Conservation (phyloP, 1,140 invertebrate genomes). For the Calliopsis andreniformis region DNA sequence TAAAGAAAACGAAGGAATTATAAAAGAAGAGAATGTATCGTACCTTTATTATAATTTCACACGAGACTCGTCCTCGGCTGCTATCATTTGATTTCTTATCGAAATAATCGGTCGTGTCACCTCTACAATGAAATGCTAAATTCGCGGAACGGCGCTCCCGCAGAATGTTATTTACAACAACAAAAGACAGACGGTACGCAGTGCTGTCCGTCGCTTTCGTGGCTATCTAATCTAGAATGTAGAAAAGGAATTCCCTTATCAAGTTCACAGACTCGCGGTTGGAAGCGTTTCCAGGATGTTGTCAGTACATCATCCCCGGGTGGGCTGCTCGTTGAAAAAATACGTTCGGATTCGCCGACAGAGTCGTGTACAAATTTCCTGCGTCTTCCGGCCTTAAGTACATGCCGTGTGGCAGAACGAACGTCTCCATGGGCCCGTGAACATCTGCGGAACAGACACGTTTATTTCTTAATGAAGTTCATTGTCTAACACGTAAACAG, state of each 20-base stretch:
- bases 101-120: constrained; percentile 18
- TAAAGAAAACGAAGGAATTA: neutral
- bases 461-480: neutral
- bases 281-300: neutral
- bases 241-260: constrained; percentile 16
- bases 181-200: constrained; percentile 19
- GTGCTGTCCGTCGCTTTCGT: constrained; percentile 7
- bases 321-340: constrained; percentile 91
- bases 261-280: neutral
- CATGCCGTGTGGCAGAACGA: constrained; percentile 83
- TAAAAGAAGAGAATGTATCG: constrained; percentile 13
- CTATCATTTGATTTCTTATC: constrained; percentile 32
- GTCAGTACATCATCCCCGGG: constrained; percentile 92
- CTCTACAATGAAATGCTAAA: neutral
- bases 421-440: constrained; percentile 76
- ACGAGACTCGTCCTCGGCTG: constrained; percentile 4
- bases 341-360: constrained; percentile 92
- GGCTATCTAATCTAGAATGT: constrained; percentile 44
- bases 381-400: constrained; percentile 88
- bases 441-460: constrained; percentile 68
- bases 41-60: constrained; percentile 35
- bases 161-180: constrained; percentile 49
- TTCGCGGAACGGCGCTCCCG: neutral
- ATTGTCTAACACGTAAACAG: too few species aligned
- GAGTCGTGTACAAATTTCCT: constrained; percentile 90